Evolutionary conservation across 1,140 invertebrate species (phyloP), one percentile per base, ranked within the genome.

Genomic region (Littorina saxatilis): DNA sequence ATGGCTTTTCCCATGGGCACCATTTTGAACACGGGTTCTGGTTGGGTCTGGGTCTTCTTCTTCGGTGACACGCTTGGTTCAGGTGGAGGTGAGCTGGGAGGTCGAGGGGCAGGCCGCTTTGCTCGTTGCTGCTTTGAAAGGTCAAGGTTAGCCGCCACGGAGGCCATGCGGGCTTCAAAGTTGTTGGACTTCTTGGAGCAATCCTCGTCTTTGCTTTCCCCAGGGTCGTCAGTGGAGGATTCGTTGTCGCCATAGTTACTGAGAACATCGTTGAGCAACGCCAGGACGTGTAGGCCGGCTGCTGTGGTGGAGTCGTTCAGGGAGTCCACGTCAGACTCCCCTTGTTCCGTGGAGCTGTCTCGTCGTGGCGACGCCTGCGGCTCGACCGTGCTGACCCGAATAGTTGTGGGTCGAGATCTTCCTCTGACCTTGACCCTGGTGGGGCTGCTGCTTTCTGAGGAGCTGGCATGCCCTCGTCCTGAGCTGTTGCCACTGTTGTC

Each of bases 21-120:
- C 88, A 90, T 90, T 73, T 89, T 90, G 70, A 89, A 90, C 15
- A 84, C 87, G 3, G 88, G 88, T 72, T 90, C 88, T 23, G 81
- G 80, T 17, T 83, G 55, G 66, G 83, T 87, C 20, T 61, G 55
- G 20, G 29, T 73, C 52, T 83, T 85, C 23, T 77, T 85, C 15
- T 79, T 83, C 23, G 84, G 82, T 11, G 79, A 68, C 29, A 77
- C 80, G 20, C 47, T 47, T 9, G 85, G 86, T 74, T 85, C 85
- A 7, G 88, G 87, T 2, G 88, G 87, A 11, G 90, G 89, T 13
- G 86, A 86, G 39, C 84, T 84, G 1, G 90, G 88, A 5, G 90
- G 89, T 63, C 87, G 84, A 2, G 89, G 89, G 5, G 90, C 89
- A 37, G 84, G 87, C 11, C 87, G 84, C 79, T 88, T 89, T 13